Evolutionary conservation across 2,888 invertebrate species (phyloP), one percentile per base, ranked within the genome.

Genomic region (Tipula helvola): DNA sequence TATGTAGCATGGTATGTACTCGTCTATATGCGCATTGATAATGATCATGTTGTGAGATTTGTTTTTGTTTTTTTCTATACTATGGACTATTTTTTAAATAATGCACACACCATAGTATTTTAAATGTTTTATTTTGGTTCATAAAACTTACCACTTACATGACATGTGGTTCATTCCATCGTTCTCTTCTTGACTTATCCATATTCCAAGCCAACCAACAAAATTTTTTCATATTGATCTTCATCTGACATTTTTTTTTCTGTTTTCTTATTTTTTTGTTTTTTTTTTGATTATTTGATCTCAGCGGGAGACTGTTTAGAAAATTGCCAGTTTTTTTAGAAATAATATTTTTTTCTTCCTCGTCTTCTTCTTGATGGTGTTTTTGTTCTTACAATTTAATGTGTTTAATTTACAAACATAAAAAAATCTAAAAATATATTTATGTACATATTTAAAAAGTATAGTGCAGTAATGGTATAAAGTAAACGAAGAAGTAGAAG

Each of bases 251-350:
- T 84, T 84, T 36, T 41, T 84, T 84, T 39, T 41, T 84, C 39
- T 84, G 3, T 39, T 41, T 39, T 39, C 39, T 84, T 84, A 2
- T 84, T 84, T 86, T n/a, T 84, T 36, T 86, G 18, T 86, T 42
- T 36, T 47, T 86, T 28, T 44, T 86, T 44, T 86, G 86, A 86
- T 86, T 86, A 86, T 86, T 86, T 86, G 86, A 86, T 86, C 86
- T 86, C 86, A 86, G 86, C 86, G 47, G 86, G 86, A 86, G 86
- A 86, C 86, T 86, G 86, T 86, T 86, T 86, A 86, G 86, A 86
- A 86, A 44, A 86, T 86, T 86, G 86, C 86, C 71, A 86, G 86
- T 44, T 86, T 86, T 86, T 28, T 86, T 86, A 47, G 47, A 86
- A 36, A 36, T 42, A 86, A 86, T 86, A 28, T 44, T 86, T 86